phyloP scores from a whole-genome alignment of 2,888 invertebrate genomes.

The Eupithecia abbreviata region DNA sequence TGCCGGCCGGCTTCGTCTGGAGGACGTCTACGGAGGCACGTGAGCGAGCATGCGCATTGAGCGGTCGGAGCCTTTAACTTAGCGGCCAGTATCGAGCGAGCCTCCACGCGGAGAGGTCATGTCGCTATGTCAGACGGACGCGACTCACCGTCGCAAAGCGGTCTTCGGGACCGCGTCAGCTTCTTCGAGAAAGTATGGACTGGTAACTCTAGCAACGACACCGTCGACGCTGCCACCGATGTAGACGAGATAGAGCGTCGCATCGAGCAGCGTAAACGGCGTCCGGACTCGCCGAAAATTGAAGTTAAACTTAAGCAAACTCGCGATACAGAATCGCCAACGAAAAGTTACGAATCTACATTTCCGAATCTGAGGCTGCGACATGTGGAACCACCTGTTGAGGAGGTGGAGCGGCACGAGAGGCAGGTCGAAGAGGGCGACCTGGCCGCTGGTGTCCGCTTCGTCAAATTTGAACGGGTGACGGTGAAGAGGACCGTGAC shows the following conservation, averaged over 20 bases:
- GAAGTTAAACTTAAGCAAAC: constrained; percentile 86
- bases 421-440: constrained; percentile 86
- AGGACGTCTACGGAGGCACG: constrained; percentile 68
- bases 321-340: constrained; percentile 77
- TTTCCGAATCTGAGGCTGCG: constrained; percentile 78
- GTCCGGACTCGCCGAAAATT: constrained; percentile 82
- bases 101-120: constrained; percentile 78
- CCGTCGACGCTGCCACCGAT: constrained; percentile 77
- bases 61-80: constrained; percentile 53
- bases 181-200: constrained; percentile 92
- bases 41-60: constrained; percentile 60
- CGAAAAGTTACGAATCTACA: constrained; percentile 68
- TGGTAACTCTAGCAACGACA: constrained; percentile 75
- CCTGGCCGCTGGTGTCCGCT: constrained; percentile 84
- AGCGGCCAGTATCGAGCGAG: constrained; percentile 77
- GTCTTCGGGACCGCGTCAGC: constrained; percentile 89
- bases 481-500: constrained; percentile 86
- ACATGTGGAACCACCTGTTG: constrained; percentile 70
- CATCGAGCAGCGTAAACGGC: constrained; percentile 83
- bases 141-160: constrained; percentile 79
- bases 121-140: constrained; percentile 81
- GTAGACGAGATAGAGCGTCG: constrained; percentile 85
- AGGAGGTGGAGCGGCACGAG: constrained; percentile 64
- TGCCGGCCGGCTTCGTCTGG: constrained; percentile 60
- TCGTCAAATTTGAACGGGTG: constrained; percentile 89